Base-by-base conservation (phyloP, 1,140 invertebrate genomes). In the Conopomorpha cramerella region DNA sequence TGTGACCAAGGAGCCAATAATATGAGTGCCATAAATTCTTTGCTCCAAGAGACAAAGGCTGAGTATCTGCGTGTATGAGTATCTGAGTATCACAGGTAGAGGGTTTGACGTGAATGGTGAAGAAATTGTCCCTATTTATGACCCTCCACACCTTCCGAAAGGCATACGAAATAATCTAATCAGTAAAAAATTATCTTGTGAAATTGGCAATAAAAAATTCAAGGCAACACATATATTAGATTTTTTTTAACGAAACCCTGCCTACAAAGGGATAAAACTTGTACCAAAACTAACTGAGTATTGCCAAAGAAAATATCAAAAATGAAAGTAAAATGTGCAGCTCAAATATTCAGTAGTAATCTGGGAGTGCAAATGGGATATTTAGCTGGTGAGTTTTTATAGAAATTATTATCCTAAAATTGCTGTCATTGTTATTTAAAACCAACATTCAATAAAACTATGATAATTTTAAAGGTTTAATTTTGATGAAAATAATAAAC, bases 271-370 rank as follows among this genome's bases (percentile, higher is more conserved):
- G 3, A 23, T 46, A 23, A 18, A 37, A 19, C 18, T 49, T 8
- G 23, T 49, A 15, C 38, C 40, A 2, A 55, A 62, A 42, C 30
- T 63, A 11, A 54, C 49, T 12, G 56, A 57, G 34, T 47, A 2
- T 33, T 35, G 17, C 46, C 41, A 6, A 15, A 27, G 7, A 43
- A 46, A 33, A 48, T 48, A 12, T 10, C 34, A 8, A 53, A 51
- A 38, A 59, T 60, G 55, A 60, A 55, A 17, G 51, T 60, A 1
- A 51, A 50, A 31, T 51, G 31, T 28, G 50, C 42, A 3, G 41
- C 47, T 3, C 56, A 60, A 39, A 39, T 65, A 8, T 60, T 60
- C 25, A 62, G 58, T 32, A 38, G 47, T 26, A 39, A 35, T 30
- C 49, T 64, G 14, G 43, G 41, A n/a, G 12, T 25, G 7, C 34